Base-by-base conservation (phyloP, 1,140 invertebrate genomes). In the Andrena cerasifolii region DNA sequence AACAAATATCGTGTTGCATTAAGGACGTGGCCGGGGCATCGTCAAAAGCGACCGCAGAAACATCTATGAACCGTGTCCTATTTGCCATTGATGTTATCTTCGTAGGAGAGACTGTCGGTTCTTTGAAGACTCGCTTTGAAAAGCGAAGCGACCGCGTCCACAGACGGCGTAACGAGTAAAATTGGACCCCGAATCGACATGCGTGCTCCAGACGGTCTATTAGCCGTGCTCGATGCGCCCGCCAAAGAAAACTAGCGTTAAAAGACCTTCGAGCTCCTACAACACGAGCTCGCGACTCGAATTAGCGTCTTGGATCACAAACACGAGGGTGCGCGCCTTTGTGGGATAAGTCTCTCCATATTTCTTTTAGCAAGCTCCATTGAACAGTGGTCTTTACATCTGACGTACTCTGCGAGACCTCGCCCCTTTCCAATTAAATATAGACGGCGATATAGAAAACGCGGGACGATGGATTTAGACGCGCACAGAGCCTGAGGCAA, bases 31-130 rank as follows among this genome's bases (percentile, higher is more conserved):
- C 24, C 18, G 43, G n/a, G 18, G 16, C 36, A 12, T 58, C 33
- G 14, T 61, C 26, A 53, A 71, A 71, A 45, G 36, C 36, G 47
- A 45, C n/a, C n/a, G 33, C 45, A 31, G 33, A 61, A 40, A 36
- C 31, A 68, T 61, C 36, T 33, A 26, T n/a, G 54, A 45, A n/a
- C 24, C 28, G n/a, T 31, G 24, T 3, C 31, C 47, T 18, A 65
- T 80, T 78, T 40, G 78, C 68, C 67, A 82, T 84, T 80, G 80
- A 86, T 62, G 71, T 80, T 84, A 80, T 72, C 68, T 78, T 76
- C 59, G 65, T 62, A 28, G 33, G 36, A 56, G 33, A 43, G 78
- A 24, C 56, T 59, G 47, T 40, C 58, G 16, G 36, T 82, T 78
- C 80, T 81, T 86, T 78, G 78, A 80, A 47, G 59, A 56, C 28